Evolutionary conservation across 2,113 vertebrate genomes (phyloP).

Genomic region (Pao palembangensis): DNA sequence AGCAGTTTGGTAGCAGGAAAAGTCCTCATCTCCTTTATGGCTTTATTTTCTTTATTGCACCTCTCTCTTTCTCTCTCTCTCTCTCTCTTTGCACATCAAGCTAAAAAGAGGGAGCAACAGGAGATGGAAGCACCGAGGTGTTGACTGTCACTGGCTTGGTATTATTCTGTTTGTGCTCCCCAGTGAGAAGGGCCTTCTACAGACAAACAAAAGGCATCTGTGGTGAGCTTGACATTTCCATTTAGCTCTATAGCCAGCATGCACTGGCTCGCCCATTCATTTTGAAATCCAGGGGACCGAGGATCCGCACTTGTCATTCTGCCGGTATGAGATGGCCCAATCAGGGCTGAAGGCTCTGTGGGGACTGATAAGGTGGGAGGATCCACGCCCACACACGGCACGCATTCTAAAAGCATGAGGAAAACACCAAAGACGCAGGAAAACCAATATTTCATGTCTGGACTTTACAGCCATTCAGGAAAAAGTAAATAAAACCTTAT

Average conservation of each 20-base stretch:
- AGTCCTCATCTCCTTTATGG: constrained; percentile 9
- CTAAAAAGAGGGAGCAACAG: constrained; percentile 29
- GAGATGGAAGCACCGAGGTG: constrained; percentile 43
- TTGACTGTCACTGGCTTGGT: constrained; percentile 37
- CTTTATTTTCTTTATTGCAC: constrained; percentile 3
- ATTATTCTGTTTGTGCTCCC: constrained; percentile 56
- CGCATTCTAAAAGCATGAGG: neutral
- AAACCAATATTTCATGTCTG: neutral
- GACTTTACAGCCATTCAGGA: neutral
- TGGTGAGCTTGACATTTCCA: constrained; percentile 69
- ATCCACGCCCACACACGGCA: neutral
- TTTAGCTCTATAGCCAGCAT: constrained; percentile 54
- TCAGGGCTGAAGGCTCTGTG: constrained; percentile 6
- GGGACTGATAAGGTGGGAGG: constrained; percentile 1
- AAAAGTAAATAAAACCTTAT: neutral
- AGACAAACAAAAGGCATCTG: constrained; percentile 66
- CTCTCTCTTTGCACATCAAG: neutral
- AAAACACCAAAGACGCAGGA: constrained; percentile 1
- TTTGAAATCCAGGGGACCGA: constrained; percentile 33
- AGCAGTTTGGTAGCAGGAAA: too few species aligned
- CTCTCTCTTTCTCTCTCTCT: neutral
- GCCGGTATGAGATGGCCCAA: constrained; percentile 20
- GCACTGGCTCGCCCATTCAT: constrained; percentile 49
- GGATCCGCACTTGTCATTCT: constrained; percentile 32
- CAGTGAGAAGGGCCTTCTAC: constrained; percentile 40